A percentile compares a stretch with the other conserved stretches of the same genome.
These are phyloP conservation scores for Pseudomyrmex concolor DNA, from an alignment of 1,140 invertebrate genomes.

Conservation along the genomic window DNA sequence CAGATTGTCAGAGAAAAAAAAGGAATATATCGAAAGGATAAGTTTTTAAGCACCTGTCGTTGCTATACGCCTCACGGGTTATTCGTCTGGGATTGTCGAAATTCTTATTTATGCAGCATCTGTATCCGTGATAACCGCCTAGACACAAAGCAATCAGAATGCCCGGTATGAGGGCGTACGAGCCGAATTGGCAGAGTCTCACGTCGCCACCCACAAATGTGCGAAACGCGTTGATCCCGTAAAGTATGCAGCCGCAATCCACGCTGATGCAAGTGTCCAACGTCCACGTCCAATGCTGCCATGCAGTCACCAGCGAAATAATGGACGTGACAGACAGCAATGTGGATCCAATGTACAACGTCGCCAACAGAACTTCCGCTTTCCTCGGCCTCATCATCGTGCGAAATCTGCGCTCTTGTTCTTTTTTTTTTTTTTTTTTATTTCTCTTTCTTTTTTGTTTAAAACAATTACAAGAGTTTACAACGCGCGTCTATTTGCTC, in stretches of 20 bases:
- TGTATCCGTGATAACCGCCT: slow-evolving; percentile 88
- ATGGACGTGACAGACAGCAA: slow-evolving; percentile 85
- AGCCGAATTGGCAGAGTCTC: slow-evolving; percentile 87
- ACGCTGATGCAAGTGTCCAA: slow-evolving; percentile 87
- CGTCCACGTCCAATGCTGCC: slow-evolving; percentile 88
- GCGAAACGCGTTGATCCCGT: slow-evolving; percentile 86
- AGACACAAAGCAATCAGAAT: slow-evolving; percentile 86
- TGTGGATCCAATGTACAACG: slow-evolving; percentile 85
- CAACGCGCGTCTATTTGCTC: neutral
- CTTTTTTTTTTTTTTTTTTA: neutral
- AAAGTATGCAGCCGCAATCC: slow-evolving; percentile 89
- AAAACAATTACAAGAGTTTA: neutral
- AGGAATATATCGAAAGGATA: no score
- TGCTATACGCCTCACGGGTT: slow-evolving; percentile 40
- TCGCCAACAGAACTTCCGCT: slow-evolving; percentile 85
- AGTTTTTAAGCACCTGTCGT: slow-evolving; percentile 64
- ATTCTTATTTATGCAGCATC: slow-evolving; percentile 87
- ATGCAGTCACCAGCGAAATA: slow-evolving; percentile 86
- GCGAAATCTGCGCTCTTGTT: neutral
- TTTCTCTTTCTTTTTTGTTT: neutral
- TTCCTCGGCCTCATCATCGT: slow-evolving; percentile 74
- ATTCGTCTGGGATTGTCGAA: slow-evolving; percentile 77
- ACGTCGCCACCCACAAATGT: slow-evolving; percentile 89
- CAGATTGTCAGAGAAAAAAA: no score
- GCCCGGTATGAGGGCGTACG: slow-evolving; percentile 86